Evolutionary conservation across 2,888 invertebrate species (phyloP), one percentile per base, ranked within the genome.

Genomic region (Hedychridium roseum): DNA sequence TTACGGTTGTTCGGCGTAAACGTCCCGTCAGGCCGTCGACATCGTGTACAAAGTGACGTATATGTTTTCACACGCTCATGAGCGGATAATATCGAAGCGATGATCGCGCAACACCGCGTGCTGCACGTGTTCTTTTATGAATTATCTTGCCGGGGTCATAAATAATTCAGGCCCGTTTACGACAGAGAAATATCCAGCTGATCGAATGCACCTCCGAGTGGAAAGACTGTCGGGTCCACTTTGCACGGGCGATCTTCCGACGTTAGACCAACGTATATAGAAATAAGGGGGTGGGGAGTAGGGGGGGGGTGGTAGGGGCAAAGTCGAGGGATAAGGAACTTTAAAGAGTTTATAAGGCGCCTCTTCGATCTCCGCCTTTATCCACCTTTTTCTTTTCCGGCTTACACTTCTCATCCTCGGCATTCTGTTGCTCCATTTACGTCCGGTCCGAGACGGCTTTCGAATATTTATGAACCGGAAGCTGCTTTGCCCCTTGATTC

Each of bases 111-210:
- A n/a, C n/a, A n/a, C 38, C 17, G 7, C 42, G 20, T 32, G 30
- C 28, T 31, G 17, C 50, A 37, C 37, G 37, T 35, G 41, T 35
- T 44, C 54, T 50, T 59, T 64, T 56, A 63, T 62, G 66, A 70
- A 68, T 70, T 64, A 67, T 64, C 64, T 55, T 47, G 16, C 27
- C 17, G 39, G 7, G 37, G 31, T 32, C 34, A 62, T 70, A 64
- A 70, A 70, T 70, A 56, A 66, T 70, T 70, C 67, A 68, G 53
- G 39, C 49, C 50, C 60, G 54, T 64, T 68, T 64, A 64, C 66
- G 47, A 37, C 57, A 45, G 37, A 30, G 43, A 54, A 65, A 54
- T 60, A 59, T 62, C 56, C 44, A n/a, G n/a, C 44, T 32, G 18
- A 20, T 36, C 50, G 37, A 49, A 59, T 50, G 52, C 42, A 32